Evolutionary conservation across 2,888 invertebrate genomes (phyloP).

Genomic region (Acronicta leporina): DNA sequence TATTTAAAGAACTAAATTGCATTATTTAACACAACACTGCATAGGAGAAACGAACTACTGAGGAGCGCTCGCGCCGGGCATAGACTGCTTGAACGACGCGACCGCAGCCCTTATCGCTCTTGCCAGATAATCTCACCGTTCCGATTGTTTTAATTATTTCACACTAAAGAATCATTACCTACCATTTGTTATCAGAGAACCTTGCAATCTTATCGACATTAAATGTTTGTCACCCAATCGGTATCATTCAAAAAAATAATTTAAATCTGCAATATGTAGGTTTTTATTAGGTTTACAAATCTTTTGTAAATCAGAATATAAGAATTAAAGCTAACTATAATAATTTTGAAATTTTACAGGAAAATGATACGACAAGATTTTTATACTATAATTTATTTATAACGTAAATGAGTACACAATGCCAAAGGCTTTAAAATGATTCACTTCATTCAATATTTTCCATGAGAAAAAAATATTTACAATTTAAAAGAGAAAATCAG

Average conservation of each 20-base stretch:
- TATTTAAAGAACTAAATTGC: conserved; percentile 18
- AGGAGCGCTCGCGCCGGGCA: conserved; percentile 82
- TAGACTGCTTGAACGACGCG: conserved; percentile 75
- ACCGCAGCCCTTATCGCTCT: conserved; percentile 79
- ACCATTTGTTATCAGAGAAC: conserved; percentile 82
- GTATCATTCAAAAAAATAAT: conserved; percentile 58
- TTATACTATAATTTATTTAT: conserved; percentile 89
- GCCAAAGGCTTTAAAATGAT: conserved; percentile 88
- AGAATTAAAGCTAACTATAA: not conserved
- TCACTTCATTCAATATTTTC: conserved; percentile 86
- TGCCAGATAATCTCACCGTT: conserved; percentile 82
- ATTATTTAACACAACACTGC: conserved; percentile 40
- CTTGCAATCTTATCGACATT: conserved; percentile 84
- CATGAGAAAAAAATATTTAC: conserved; percentile 87
- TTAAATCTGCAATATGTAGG: conserved; percentile 27
- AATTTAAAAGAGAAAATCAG: conserved; percentile 84
- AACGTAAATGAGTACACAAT: conserved; percentile 90
- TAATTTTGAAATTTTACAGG: conserved; percentile 5
- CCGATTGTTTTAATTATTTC: conserved; percentile 88
- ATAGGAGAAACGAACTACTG: conserved; percentile 48
- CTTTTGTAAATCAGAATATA: conserved; percentile 11
- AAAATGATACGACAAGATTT: conserved; percentile 68
- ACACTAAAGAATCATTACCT: conserved; percentile 79
- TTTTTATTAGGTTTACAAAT: not conserved
- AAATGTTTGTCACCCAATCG: conserved; percentile 77